Conservation (phyloP, 2,113 vertebrate genomes). For the Progne subis region DNA sequence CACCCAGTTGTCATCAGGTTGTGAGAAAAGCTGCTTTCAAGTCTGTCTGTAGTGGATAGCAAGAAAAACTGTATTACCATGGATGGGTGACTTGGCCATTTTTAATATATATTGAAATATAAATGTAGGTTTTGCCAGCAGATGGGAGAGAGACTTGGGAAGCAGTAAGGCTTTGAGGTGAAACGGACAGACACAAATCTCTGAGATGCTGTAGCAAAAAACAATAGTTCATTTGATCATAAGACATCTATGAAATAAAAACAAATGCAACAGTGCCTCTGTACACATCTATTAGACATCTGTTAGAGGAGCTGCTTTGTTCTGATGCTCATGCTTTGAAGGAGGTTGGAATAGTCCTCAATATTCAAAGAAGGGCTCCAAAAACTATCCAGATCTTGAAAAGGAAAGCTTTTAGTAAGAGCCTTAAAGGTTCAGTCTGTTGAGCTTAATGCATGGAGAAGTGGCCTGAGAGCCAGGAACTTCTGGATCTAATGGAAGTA, state of each 20-base stretch:
- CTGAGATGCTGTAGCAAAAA: not conserved
- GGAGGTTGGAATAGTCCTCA: not conserved
- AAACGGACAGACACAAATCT: not conserved
- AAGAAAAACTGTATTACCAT: too few species aligned
- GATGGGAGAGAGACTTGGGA: not conserved
- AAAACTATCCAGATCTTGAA: not conserved
- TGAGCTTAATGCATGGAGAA: not conserved
- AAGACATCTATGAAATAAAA: not conserved
- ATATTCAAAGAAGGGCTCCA: not conserved
- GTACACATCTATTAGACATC: not conserved
- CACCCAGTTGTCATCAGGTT: not conserved
- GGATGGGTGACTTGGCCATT: not conserved
- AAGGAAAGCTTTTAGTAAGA: not conserved
- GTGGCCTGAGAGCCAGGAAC: not conserved
- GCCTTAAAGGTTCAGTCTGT: not conserved
- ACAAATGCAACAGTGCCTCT: not conserved
- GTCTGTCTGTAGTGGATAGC: not conserved
- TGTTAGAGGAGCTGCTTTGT: not conserved
- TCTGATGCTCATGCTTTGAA: not conserved
- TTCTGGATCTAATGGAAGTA: not conserved
- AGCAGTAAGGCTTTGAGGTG: not conserved
- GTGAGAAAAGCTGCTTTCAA: not conserved
- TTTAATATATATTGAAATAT: not conserved
- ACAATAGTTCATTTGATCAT: not conserved
- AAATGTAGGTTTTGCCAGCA: not conserved